Percentiles rank a stretch among this genome's conserved stretches.
phyloP scores from a whole-genome alignment of 1,140 invertebrate species.

The Pygmarrhopalites habei region DNA sequence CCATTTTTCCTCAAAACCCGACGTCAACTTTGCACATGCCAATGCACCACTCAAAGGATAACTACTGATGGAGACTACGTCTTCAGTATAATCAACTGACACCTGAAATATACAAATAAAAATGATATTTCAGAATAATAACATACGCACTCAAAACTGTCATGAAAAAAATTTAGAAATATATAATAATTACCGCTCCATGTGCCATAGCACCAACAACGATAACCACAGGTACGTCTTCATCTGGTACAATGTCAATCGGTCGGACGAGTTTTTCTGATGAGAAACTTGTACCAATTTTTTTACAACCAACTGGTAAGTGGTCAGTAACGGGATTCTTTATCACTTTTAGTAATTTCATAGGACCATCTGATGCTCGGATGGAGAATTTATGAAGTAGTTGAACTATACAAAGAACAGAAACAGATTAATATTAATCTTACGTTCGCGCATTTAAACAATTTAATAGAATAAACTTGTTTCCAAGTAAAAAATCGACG shows the following conservation, averaged over 20 bases:
- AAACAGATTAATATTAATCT: constrained; percentile 11
- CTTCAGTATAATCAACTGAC: constrained; percentile 83
- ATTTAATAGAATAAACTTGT: too few species aligned
- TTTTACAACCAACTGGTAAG: constrained; percentile 88
- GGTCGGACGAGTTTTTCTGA: constrained; percentile 69
- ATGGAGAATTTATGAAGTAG: constrained; percentile 90
- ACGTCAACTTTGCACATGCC: constrained; percentile 93
- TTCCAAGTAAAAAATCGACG: too few species aligned
- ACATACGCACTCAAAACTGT: neutral
- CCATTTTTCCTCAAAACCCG: constrained; percentile 96
- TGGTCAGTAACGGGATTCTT: constrained; percentile 95
- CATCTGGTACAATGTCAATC: constrained; percentile 65
- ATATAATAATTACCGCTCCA: constrained; percentile 60
- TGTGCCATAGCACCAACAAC: constrained; percentile 96
- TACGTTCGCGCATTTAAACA: too few species aligned
- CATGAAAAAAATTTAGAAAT: neutral
- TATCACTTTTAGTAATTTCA: constrained; percentile 92
- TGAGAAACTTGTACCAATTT: constrained; percentile 84
- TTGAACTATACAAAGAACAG: too few species aligned
- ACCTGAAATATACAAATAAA: constrained; percentile 49
- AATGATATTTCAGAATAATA: neutral
- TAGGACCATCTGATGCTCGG: constrained; percentile 74
- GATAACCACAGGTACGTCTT: constrained; percentile 79
- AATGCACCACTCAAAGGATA: constrained; percentile 94
- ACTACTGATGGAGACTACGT: constrained; percentile 83